Evolutionary conservation across 2,113 vertebrate genomes (phyloP).

Genomic region (Amblyornis subalaris): DNA sequence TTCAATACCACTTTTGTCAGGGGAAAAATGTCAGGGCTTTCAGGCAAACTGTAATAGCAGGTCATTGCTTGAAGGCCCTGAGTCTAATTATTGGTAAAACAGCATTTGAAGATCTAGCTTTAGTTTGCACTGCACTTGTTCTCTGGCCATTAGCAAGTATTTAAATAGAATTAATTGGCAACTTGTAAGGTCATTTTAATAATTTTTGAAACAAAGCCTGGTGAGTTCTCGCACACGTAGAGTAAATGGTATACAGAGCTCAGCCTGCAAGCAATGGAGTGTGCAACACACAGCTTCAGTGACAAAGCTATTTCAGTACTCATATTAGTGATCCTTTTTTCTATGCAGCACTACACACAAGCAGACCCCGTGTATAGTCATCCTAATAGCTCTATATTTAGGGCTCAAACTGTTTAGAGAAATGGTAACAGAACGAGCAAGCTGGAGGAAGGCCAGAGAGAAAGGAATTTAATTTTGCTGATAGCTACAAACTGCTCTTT

Average conservation of each 20-base stretch:
- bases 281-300: neutral
- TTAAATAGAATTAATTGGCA: conserved; percentile 33
- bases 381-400: neutral
- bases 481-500: neutral
- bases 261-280: neutral
- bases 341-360: neutral
- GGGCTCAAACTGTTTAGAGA: neutral
- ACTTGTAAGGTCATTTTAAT: neutral
- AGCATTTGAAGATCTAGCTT: neutral
- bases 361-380: neutral
- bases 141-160: neutral
- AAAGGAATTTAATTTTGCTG: neutral
- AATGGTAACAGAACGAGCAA: neutral
- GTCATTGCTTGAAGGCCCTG: neutral
- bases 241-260: neutral
- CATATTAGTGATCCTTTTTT: neutral
- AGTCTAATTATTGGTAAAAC: conserved; percentile 40
- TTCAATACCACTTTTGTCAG: conserved; percentile 2
- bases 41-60: neutral
- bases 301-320: neutral
- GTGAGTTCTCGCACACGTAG: neutral
- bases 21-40: neutral
- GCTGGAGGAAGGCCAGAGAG: neutral
- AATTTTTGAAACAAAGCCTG: conserved; percentile 1
- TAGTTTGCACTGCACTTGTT: neutral